Evolutionary conservation across 2,888 invertebrate genomes (phyloP).

Genomic region (Tetanocera ferruginea): DNA sequence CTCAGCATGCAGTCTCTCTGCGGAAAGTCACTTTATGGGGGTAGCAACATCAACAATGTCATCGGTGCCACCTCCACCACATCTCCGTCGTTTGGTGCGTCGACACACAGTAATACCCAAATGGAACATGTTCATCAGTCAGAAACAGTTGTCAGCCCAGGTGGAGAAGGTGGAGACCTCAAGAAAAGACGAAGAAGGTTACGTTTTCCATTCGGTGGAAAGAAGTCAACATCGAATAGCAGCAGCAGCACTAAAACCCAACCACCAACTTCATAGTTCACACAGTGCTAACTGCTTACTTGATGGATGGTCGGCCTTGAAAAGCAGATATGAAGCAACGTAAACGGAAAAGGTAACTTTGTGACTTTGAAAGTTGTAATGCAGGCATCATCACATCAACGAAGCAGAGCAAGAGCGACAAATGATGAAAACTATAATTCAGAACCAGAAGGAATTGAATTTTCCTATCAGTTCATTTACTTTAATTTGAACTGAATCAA

Average conservation of each 20-base stretch:
- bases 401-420: background rate
- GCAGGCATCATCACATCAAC: background rate
- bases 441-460: background rate
- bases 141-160: conserved; percentile 34
- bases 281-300: conserved; percentile 39
- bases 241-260: conserved; percentile 38
- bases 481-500: background rate
- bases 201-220: conserved; percentile 53
- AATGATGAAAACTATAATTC: background rate
- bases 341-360: background rate
- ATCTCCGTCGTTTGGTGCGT: conserved; percentile 51
- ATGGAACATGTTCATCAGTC: conserved; percentile 40
- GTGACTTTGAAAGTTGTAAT: background rate
- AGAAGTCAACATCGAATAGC: conserved; percentile 22
- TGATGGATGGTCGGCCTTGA: background rate
- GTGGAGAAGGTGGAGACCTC: conserved; percentile 40
- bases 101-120: conserved; percentile 53
- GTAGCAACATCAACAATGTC: background rate
- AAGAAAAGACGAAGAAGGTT: conserved; percentile 54
- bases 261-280: conserved; percentile 38
- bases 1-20: conserved; percentile 22
- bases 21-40: conserved; percentile 6
- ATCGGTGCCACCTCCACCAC: conserved; percentile 46
- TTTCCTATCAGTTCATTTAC: background rate
- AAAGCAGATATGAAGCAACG: background rate